Percentiles rank a stretch among this genome's conserved stretches.
phyloP scores from a whole-genome alignment of 2,797 vertebrate genomes.

The Acipenser oxyrinchus region DNA sequence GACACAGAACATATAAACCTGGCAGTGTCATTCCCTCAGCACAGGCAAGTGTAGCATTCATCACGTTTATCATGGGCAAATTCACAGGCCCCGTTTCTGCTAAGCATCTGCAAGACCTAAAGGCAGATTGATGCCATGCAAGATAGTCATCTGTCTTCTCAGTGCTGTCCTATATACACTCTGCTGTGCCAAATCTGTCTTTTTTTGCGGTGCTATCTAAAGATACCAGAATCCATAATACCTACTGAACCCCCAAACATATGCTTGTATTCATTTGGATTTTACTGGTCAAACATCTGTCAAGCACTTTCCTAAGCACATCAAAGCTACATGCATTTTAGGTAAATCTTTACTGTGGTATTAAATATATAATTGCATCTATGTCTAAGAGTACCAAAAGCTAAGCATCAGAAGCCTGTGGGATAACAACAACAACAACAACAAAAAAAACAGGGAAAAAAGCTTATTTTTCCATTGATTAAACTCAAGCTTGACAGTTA shows the following conservation, averaged over 20 bases:
- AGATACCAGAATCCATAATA: constrained; percentile 35
- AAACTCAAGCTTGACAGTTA: constrained; percentile 11
- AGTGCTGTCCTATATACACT: constrained; percentile 47
- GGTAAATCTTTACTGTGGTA: constrained; percentile 23
- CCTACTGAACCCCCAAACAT: constrained; percentile 53
- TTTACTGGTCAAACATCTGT: constrained; percentile 61
- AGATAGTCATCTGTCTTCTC: constrained; percentile 26
- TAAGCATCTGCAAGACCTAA: constrained; percentile 55
- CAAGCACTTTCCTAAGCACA: constrained; percentile 27
- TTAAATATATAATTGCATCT: constrained; percentile 19
- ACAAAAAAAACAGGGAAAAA: constrained; percentile 16
- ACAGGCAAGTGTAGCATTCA: constrained; percentile 40
- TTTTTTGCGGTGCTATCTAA: constrained; percentile 21
- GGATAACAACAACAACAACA: constrained; percentile 14
- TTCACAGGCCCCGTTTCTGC: constrained; percentile 30
- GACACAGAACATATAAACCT: constrained; percentile 46
- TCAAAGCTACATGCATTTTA: constrained; percentile 20
- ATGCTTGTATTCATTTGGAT: constrained; percentile 52
- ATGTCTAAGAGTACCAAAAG: constrained; percentile 16
- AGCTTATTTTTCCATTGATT: constrained; percentile 15
- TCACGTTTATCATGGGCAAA: constrained; percentile 45
- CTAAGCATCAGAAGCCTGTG: constrained; percentile 8
- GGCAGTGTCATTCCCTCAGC: constrained; percentile 33
- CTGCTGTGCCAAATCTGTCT: constrained; percentile 40
- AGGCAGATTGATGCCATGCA: constrained; percentile 44